phyloP scores from a whole-genome alignment of 2,113 vertebrate species.

The Gasterosteus aculeatus region DNA sequence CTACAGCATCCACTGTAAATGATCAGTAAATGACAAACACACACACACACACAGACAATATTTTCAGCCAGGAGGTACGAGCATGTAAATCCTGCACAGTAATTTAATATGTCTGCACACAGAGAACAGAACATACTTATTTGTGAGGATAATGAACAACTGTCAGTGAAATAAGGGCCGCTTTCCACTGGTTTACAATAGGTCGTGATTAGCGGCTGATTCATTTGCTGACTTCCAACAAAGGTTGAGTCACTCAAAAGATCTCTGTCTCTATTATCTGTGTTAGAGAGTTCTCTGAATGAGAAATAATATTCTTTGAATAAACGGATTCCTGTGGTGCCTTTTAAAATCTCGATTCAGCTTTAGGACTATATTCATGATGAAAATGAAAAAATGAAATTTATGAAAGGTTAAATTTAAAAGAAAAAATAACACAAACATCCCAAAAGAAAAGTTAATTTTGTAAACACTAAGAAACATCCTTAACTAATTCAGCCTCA shows the following conservation, averaged over 20 bases:
- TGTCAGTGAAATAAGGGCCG: background rate
- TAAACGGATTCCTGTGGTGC: background rate
- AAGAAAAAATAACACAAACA: background rate
- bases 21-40: constrained; percentile 49
- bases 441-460: background rate
- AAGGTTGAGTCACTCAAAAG: constrained; percentile 6
- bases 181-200: background rate
- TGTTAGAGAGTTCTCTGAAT: background rate
- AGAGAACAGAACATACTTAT: background rate
- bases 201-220: background rate
- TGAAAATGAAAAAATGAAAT: background rate
- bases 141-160: background rate
- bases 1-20: constrained; percentile 27
- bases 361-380: background rate
- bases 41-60: background rate
- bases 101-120: constrained; percentile 28
- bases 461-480: background rate
- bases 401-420: background rate
- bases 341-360: constrained; percentile 8
- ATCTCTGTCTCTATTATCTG: background rate
- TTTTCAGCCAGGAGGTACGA: constrained; percentile 15
- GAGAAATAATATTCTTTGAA: background rate
- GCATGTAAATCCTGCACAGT: constrained; percentile 15
- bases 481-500: background rate
- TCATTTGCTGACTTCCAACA: background rate